Percentiles rank a stretch among this genome's conserved stretches.
These are phyloP conservation scores for Nibea albiflora DNA, from an alignment of 2,113 vertebrate genomes.

Conservation along the genomic window DNA sequence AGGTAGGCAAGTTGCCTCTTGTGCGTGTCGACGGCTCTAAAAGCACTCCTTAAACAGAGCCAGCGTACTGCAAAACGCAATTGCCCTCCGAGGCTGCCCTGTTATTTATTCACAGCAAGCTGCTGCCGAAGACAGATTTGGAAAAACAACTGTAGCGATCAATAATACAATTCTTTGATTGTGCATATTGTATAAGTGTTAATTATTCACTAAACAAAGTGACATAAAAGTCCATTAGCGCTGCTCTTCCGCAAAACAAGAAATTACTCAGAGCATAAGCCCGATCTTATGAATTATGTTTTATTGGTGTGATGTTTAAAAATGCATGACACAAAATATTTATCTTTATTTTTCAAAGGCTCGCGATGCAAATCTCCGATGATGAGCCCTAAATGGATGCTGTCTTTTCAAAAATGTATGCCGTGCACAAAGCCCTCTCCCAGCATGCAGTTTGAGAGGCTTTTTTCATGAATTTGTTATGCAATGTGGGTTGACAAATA, in stretches of 20 bases:
- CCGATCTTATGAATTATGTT: slow-evolving; percentile 68
- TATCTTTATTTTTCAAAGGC: slow-evolving; percentile 78
- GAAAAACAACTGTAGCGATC: slow-evolving; percentile 77
- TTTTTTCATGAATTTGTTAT: slow-evolving; percentile 86
- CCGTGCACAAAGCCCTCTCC: slow-evolving; percentile 73
- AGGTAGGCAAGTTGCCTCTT: neutral
- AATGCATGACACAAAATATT: slow-evolving; percentile 85
- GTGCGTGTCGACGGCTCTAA: neutral
- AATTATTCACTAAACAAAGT: slow-evolving; percentile 85
- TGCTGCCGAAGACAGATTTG: slow-evolving; percentile 42
- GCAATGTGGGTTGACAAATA: slow-evolving; percentile 87
- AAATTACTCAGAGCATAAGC: slow-evolving; percentile 62
- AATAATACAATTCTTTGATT: slow-evolving; percentile 78
- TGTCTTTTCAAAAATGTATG: slow-evolving; percentile 85
- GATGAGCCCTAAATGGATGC: slow-evolving; percentile 82
- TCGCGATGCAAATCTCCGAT: slow-evolving; percentile 79
- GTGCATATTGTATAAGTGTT: slow-evolving; percentile 77
- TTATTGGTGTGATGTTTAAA: slow-evolving; percentile 75
- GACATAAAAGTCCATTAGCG: slow-evolving; percentile 81
- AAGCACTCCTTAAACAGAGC: slow-evolving; percentile 37
- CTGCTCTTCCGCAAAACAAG: slow-evolving; percentile 63
- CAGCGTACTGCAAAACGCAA: neutral
- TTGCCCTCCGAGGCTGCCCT: slow-evolving; percentile 5
- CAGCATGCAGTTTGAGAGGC: slow-evolving; percentile 77
- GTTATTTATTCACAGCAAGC: slow-evolving; percentile 71